Evolutionary conservation across 2,113 vertebrate species (phyloP), one percentile per base, ranked within the genome.

Genomic region (Hemiscyllium ocellatum): DNA sequence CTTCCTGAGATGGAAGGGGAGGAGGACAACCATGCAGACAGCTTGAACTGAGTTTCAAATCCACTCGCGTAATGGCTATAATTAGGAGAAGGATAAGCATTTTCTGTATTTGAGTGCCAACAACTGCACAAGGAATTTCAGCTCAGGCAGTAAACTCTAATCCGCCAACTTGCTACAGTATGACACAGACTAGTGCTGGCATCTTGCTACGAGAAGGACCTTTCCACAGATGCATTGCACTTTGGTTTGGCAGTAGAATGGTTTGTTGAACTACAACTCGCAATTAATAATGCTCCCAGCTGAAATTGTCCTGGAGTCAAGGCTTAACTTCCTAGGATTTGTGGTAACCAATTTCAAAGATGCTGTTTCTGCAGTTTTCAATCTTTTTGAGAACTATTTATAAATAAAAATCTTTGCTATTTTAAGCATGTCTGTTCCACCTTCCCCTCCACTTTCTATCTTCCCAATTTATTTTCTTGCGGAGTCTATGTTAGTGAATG

Each of bases 201-300:
- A 12, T 50, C 26, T 56, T 50, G 24, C 86, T 89, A 2, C 56
- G 47, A 56, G 86, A 52, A 56, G 24, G 10, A 89, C 10, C 50
- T 4, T 89, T 24, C 24, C 50, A 56, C 86, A 89, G 86, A 89
- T 29, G 29, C 15, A 90, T 33, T 90, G 56, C 56, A 65, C 17
- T 33, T 90, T n/a, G n/a, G 87, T 90, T 90, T 90, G 87, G 87
- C 52, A 90, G 29, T 1, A 90, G 87, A 90, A 61, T 90, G 52
- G 52, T 61, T 90, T 12, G n/a, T 90, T 90, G 52, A 90, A 33
- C 87, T 33, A 65, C 33, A 29, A 90, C 87, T 13, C 61, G 56
- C 61, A 19, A 90, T 90, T 15, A 90, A 90, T 65, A n/a, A 29
- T 61, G n/a, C 17, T 56, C 24, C 86, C 29, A 12, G 52, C 50